These are phyloP conservation scores for Dinoponera quadriceps DNA, from an alignment of 1,140 invertebrate species.

Conservation along the genomic window DNA sequence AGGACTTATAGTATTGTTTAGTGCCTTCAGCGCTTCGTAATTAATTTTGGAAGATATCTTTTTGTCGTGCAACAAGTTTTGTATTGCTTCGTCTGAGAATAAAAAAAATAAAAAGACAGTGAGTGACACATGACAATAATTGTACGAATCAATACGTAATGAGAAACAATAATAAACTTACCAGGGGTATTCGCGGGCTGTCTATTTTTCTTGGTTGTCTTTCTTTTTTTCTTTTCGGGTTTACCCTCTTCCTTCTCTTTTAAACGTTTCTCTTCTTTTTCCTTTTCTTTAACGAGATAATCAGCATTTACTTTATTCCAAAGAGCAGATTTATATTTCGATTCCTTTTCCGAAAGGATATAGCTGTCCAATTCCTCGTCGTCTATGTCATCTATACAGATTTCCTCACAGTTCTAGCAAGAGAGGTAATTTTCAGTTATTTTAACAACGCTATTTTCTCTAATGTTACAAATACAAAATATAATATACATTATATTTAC, in stretches of 20 bases:
- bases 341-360: slow-evolving; percentile 94
- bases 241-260: slow-evolving; percentile 93
- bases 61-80: slow-evolving; percentile 97
- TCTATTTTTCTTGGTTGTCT: slow-evolving; percentile 87
- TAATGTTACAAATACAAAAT: neutral
- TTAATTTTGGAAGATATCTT: slow-evolving; percentile 98
- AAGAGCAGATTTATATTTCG: slow-evolving; percentile 91
- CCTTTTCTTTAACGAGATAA: slow-evolving; percentile 94
- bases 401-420: slow-evolving; percentile 86
- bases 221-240: slow-evolving; percentile 91
- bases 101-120: slow-evolving; percentile 5
- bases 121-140: slow-evolving; percentile 1
- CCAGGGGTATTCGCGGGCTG: slow-evolving; percentile 91
- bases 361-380: slow-evolving; percentile 95
- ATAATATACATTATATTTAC: slow-evolving; percentile 63
- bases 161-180: slow-evolving; percentile 67
- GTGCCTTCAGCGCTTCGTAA: slow-evolving; percentile 97
- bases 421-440: slow-evolving; percentile 31
- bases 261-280: slow-evolving; percentile 91
- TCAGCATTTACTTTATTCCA: slow-evolving; percentile 95
- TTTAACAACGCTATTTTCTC: no score
- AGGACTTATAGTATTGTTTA: slow-evolving; percentile 87
- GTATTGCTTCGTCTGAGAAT: slow-evolving; percentile 93
- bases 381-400: slow-evolving; percentile 93
- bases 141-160: slow-evolving; percentile 11